Percentiles rank a stretch among this genome's conserved stretches.
These are phyloP conservation scores for Lagria hirta DNA, from an alignment of 2,888 invertebrate genomes.

Conservation along the genomic window DNA sequence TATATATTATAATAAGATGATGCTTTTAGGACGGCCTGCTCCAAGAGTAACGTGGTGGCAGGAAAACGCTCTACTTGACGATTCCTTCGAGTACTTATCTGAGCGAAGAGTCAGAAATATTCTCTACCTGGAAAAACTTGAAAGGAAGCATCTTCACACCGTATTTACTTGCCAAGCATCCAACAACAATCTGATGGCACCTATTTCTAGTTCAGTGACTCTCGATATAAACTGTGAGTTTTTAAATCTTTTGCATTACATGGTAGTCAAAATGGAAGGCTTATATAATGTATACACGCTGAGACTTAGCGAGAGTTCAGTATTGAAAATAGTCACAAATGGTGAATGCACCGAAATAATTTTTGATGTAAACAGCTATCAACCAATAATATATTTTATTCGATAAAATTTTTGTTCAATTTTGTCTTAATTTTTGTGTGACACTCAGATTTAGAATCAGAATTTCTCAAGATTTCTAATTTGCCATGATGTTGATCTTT, in stretches of 20 bases:
- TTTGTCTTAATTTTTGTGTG: no score
- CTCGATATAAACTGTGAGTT: slow-evolving; percentile 75
- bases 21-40: slow-evolving; percentile 66
- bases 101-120: slow-evolving; percentile 70
- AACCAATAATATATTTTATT: not conserved
- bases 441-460: not conserved
- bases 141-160: slow-evolving; percentile 67
- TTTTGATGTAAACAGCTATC: not conserved
- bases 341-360: not conserved
- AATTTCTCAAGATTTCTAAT: slow-evolving; percentile 1
- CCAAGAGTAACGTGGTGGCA: slow-evolving; percentile 79
- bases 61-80: slow-evolving; percentile 70
- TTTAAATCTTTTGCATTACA: slow-evolving; percentile 21
- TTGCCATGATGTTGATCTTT: slow-evolving; percentile 30
- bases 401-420: no score
- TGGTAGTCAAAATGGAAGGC: no score
- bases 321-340: not conserved
- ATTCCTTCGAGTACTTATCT: slow-evolving; percentile 67
- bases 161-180: slow-evolving; percentile 72
- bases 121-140: slow-evolving; percentile 67
- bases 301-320: not conserved
- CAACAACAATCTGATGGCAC: slow-evolving; percentile 70
- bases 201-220: slow-evolving; percentile 66
- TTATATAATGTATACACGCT: no score
- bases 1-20: not conserved